phyloP scores from a whole-genome alignment of 2,888 invertebrate genomes.

The Oasisia sp. region DNA sequence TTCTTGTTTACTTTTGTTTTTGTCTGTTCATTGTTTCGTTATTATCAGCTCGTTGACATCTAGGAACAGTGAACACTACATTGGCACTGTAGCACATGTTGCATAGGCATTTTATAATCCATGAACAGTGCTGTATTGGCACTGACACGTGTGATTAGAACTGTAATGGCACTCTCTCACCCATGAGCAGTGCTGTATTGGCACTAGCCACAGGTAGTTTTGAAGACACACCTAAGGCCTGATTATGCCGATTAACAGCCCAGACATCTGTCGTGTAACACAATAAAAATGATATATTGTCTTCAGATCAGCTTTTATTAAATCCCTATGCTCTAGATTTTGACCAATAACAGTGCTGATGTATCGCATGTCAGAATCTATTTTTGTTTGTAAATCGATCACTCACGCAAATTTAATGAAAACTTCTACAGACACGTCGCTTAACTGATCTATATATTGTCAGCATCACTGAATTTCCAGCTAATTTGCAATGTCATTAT shows the following conservation, averaged over 20 bases:
- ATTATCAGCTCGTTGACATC: background rate
- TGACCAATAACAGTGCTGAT: background rate
- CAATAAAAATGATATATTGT: constrained; percentile 10
- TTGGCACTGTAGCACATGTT: no score
- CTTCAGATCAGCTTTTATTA: background rate
- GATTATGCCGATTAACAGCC: background rate
- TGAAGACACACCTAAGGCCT: background rate
- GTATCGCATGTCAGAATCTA: background rate
- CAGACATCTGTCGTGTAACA: background rate
- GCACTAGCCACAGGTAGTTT: constrained; percentile 1
- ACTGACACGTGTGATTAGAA: background rate
- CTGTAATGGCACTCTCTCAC: background rate
- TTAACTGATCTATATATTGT: background rate
- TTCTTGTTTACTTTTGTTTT: background rate
- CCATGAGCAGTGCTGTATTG: background rate
- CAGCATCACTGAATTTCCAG: background rate
- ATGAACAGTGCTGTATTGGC: background rate
- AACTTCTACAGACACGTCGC: background rate
- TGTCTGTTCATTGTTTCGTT: background rate
- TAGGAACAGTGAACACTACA: no score
- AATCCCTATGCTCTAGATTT: background rate
- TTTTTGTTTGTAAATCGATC: background rate
- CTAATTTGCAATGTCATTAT: background rate
- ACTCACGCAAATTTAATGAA: background rate
- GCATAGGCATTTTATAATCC: no score